phyloP scores from a whole-genome alignment of 2,888 invertebrate species.

The Leptura quadrifasciata region DNA sequence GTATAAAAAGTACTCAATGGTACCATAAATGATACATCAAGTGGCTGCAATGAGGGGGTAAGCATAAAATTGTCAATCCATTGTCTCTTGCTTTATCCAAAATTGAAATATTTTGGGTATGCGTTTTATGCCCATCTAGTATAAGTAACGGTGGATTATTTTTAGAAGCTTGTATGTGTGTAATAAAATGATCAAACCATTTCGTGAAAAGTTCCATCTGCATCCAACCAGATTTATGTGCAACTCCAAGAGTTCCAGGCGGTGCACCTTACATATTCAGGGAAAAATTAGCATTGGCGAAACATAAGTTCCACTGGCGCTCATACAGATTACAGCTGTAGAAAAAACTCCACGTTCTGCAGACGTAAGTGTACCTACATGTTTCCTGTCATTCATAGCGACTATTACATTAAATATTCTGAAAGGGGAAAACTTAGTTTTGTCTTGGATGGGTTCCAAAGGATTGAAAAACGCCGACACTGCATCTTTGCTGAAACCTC shows the following conservation, averaged over 20 bases:
- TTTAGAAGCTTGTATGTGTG: constrained; percentile 31
- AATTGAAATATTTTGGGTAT: constrained; percentile 54
- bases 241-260: constrained; percentile 4
- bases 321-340: constrained; percentile 32
- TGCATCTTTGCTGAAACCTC: constrained; percentile 20
- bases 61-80: constrained; percentile 61
- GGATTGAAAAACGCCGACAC: constrained; percentile 12
- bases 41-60: constrained; percentile 60
- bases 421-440: background rate
- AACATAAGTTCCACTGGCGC: constrained; percentile 32
- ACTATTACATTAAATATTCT: background rate
- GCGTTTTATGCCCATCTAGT: constrained; percentile 32
- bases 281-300: constrained; percentile 35
- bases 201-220: constrained; percentile 33
- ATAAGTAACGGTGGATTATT: constrained; percentile 23
- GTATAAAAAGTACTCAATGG: constrained; percentile 30
- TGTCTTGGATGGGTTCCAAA: background rate
- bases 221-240: constrained; percentile 45
- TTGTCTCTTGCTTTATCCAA: constrained; percentile 60
- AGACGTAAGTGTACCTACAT: constrained; percentile 24
- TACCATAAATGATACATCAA: constrained; percentile 57
- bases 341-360: constrained; percentile 27
- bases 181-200: constrained; percentile 46
- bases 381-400: constrained; percentile 7
- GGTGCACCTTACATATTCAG: constrained; percentile 28